Conservation (phyloP, 2,113 vertebrate genomes). For the Cebus imitator region DNA sequence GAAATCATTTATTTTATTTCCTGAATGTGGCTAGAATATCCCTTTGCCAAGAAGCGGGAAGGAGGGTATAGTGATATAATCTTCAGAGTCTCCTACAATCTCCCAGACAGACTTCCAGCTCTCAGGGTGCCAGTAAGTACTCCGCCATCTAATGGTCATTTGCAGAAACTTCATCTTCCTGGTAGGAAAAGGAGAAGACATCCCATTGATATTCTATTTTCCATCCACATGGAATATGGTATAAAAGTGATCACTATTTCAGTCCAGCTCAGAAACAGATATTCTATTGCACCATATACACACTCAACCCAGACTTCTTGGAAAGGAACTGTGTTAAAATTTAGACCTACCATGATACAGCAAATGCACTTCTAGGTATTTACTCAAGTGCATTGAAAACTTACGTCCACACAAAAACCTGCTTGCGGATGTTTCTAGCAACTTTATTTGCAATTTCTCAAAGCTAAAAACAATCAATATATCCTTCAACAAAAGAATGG, state of each 20-base stretch:
- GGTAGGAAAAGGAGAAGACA: neutral
- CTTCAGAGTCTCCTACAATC: neutral
- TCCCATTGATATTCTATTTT: neutral
- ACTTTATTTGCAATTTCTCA: constrained; percentile 28
- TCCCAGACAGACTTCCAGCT: neutral
- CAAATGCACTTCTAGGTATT: neutral
- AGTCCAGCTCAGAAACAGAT: neutral
- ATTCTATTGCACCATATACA: neutral
- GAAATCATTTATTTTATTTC: neutral
- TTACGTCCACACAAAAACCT: constrained; percentile 1
- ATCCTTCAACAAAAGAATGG: constrained; percentile 5
- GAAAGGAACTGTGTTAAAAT: constrained; percentile 35
- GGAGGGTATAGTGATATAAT: neutral
- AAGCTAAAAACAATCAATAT: neutral
- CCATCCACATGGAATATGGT: neutral
- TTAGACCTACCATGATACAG: neutral
- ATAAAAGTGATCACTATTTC: constrained; percentile 3
- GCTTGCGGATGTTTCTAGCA: neutral
- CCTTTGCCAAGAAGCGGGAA: constrained; percentile 2
- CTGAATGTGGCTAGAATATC: neutral
- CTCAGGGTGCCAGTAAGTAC: neutral
- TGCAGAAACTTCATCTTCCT: constrained; percentile 13
- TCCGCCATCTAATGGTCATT: neutral
- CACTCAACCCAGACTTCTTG: neutral
- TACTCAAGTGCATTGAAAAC: neutral